Evolutionary conservation across 2,797 vertebrate genomes (phyloP).

Genomic region (Pampus argenteus): DNA sequence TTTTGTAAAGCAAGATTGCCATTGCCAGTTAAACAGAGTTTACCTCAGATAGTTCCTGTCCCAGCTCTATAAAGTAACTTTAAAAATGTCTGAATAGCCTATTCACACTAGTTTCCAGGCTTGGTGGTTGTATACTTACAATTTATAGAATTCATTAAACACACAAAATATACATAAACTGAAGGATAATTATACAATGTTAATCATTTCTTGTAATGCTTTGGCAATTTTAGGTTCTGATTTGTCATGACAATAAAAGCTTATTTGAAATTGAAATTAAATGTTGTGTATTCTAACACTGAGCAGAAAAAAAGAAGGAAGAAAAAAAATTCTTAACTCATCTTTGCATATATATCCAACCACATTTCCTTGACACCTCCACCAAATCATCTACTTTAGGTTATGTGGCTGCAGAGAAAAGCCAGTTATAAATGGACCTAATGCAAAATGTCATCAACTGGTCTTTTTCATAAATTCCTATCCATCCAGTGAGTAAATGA

Average conservation of each 20-base stretch:
- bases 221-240: too few relatives aligned
- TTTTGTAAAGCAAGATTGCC: neutral
- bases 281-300: too few relatives aligned
- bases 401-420: neutral
- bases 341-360: neutral
- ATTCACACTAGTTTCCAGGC: neutral
- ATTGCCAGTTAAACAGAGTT: neutral
- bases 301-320: neutral
- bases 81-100: neutral
- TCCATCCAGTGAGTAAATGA: neutral
- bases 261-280: too few relatives aligned
- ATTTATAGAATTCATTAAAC: neutral
- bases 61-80: neutral
- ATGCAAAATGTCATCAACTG: neutral
- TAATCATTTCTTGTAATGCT: too few relatives aligned
- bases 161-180: neutral
- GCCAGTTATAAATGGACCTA: neutral
- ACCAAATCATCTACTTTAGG: neutral
- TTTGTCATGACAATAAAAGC: too few relatives aligned
- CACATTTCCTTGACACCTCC: neutral
- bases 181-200: neutral
- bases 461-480: slow-evolving; percentile 1
- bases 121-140: neutral
- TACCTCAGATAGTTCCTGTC: neutral
- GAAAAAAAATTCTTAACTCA: neutral